Percentiles rank a stretch among this genome's conserved stretches.
Conservation (phyloP, 2,797 vertebrate genomes). For the Allobates femoralis region DNA sequence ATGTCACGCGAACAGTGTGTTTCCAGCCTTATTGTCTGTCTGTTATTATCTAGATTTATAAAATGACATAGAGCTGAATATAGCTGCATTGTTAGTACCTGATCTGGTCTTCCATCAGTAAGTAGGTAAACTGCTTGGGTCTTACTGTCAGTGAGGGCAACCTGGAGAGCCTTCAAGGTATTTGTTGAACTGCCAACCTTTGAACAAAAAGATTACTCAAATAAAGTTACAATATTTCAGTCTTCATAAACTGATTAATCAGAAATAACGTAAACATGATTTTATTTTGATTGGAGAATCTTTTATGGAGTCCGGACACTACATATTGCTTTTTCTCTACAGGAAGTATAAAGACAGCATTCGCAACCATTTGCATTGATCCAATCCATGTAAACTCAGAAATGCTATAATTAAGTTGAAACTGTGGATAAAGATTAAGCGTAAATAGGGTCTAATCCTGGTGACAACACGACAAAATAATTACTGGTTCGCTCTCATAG, state of each 20-base stretch:
- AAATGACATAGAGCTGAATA: background rate
- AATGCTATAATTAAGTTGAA: no score
- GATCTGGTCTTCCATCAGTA: constrained; percentile 82
- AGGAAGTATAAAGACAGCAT: no score
- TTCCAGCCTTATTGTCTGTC: no score
- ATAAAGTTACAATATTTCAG: background rate
- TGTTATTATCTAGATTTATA: background rate
- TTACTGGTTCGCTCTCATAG: no score
- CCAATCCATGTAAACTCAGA: background rate
- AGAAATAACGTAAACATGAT: background rate
- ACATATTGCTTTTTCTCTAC: background rate
- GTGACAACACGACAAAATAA: no score
- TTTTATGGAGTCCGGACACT: no score
- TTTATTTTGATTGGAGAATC: no score
- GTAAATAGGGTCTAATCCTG: no score
- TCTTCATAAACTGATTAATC: background rate
- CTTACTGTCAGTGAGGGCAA: constrained; percentile 76
- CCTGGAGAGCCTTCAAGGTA: constrained; percentile 76
- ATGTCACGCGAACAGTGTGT: no score
- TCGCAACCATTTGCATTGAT: background rate
- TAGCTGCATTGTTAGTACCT: constrained; percentile 71
- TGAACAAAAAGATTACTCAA: constrained; percentile 40
- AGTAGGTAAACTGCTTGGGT: constrained; percentile 80
- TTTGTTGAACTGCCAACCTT: constrained; percentile 81
- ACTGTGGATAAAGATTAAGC: no score